Conservation (phyloP, 2,888 invertebrate genomes). For the Agriotes lineatus region DNA sequence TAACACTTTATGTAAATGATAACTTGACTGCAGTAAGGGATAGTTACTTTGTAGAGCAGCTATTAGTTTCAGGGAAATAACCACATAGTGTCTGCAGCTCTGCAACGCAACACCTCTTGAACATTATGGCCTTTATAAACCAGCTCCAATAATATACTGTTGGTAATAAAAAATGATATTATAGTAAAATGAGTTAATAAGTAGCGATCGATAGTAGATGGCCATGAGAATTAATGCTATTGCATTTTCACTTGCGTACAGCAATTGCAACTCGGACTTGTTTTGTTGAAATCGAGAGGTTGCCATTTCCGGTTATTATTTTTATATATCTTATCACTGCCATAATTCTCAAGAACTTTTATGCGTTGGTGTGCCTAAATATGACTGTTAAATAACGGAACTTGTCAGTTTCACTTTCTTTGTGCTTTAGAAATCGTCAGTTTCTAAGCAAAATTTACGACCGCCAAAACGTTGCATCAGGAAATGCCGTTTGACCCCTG, state of each 20-base stretch:
- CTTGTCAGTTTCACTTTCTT: no score
- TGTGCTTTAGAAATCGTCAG: no score
- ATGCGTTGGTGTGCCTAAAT: no score
- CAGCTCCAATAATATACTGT: slow-evolving; percentile 8
- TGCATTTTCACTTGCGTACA: slow-evolving; percentile 19
- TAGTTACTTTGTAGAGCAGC: no score
- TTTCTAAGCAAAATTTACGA: no score
- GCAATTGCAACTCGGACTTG: not conserved
- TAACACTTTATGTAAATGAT: no score
- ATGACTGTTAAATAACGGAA: no score
- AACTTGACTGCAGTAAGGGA: no score
- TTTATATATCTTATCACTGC: not conserved
- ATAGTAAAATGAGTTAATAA: slow-evolving; percentile 14
- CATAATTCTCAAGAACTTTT: no score
- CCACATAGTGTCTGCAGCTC: no score
- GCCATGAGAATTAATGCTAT: slow-evolving; percentile 20
- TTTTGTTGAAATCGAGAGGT: not conserved
- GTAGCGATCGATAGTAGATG: slow-evolving; percentile 18
- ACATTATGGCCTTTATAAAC: not conserved
- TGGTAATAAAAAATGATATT: slow-evolving; percentile 5
- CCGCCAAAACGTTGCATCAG: no score
- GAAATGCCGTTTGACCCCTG: not conserved
- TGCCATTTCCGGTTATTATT: slow-evolving; percentile 7
- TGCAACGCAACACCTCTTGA: not conserved
- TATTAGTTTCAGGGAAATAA: no score